Base-by-base conservation (phyloP, 2,797 vertebrate species). In the Sandelia bainsii region DNA sequence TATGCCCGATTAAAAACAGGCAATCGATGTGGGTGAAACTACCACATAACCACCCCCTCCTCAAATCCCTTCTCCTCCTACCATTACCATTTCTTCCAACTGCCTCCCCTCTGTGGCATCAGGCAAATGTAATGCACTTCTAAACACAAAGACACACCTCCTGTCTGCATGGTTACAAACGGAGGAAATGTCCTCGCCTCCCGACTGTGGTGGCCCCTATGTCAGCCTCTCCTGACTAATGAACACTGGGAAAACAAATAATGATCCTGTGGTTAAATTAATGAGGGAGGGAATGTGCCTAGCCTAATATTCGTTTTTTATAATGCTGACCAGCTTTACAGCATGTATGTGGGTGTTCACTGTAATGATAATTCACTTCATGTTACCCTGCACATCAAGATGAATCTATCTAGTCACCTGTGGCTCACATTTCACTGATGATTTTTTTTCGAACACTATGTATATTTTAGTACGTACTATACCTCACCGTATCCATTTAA, bases 1-100 rank as follows among this genome's bases (percentile, higher is more conserved):
- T 95, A 95, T 94, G 84, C 94, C 95, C 89, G 86, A 95, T 94
- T 95, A 95, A 95, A 96, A 94, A 94, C 94, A 93, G 79, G 66
- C 79, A 83, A 93, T 91, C 87, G 74, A 92, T 91, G 83, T 32
- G 37, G 68, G 83, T 59, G 52, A 86, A 89, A 82, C 49, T 73
- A 85, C 82, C 62, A 81, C 85, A 57, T 74, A 77, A 71, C 82
- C 78, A 48, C 75, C 44, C 45, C 62, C 51, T 54, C 37, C 29
- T 10, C 27, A 16, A 42, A 59, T 50, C 51, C 42, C 42, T 12
- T 49, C 62, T 56, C 50, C 52, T 32, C 25, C 57, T 34, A 48
- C 20, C 54, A 69, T 67, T 66, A 61, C 53, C 61, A 64, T 82
- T 84, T 27, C 74, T 61, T 70, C 52, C 22, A 51, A 45, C 80